Conservation (phyloP, 1,140 invertebrate species). For the Rhopalosiphum maidis region DNA sequence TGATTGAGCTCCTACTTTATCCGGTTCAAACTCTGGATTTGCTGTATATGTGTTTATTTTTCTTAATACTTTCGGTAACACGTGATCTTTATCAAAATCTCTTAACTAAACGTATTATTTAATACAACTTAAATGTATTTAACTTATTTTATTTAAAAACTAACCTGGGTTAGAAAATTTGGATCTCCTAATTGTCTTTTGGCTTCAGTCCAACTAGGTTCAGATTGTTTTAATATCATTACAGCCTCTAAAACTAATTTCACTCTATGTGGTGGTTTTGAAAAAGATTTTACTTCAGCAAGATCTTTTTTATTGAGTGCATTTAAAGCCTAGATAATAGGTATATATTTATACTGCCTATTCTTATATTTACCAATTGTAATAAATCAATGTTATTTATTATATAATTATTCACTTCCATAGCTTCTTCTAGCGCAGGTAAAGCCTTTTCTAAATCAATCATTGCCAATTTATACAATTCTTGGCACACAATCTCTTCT, state of each 20-base stretch:
- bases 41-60: constrained; percentile 79
- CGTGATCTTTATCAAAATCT: constrained; percentile 87
- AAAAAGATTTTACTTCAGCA: constrained; percentile 86
- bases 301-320: constrained; percentile 87
- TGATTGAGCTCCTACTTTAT: constrained; percentile 82
- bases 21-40: constrained; percentile 84
- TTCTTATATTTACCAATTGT: neutral
- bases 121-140: neutral
- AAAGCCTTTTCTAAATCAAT: constrained; percentile 82
- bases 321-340: constrained; percentile 71
- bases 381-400: neutral
- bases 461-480: constrained; percentile 79
- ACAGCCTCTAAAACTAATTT: constrained; percentile 90
- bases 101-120: constrained; percentile 67
- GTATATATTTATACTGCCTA: neutral
- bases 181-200: constrained; percentile 82
- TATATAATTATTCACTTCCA: constrained; percentile 66
- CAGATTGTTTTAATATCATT: constrained; percentile 78
- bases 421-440: constrained; percentile 82
- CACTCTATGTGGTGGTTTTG: constrained; percentile 80
- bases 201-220: constrained; percentile 84
- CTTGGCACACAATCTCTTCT: constrained; percentile 80
- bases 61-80: constrained; percentile 79
- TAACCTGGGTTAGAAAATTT: constrained; percentile 72
- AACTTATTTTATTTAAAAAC: neutral